phyloP scores from a whole-genome alignment of 2,888 invertebrate species.

The Agonopterix alstromeriana region DNA sequence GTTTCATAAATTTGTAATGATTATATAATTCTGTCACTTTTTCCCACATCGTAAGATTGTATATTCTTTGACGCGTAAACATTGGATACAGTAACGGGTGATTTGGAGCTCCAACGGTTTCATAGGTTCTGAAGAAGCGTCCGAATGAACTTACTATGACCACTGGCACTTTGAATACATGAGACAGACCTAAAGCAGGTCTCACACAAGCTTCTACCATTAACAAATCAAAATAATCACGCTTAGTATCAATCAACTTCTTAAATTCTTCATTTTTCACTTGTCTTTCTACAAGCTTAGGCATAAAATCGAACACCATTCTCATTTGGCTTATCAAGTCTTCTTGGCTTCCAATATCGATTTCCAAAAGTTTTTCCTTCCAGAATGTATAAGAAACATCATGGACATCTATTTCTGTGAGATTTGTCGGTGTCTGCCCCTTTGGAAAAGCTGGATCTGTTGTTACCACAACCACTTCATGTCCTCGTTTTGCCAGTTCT shows the following conservation, averaged over 20 bases:
- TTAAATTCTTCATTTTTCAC: slow-evolving; percentile 18
- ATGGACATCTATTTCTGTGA: slow-evolving; percentile 52
- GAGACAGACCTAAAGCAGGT: slow-evolving; percentile 17
- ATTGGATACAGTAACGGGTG: slow-evolving; percentile 22
- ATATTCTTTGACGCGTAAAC: slow-evolving; percentile 13
- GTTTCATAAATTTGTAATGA: slow-evolving; percentile 4
- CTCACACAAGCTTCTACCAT: slow-evolving; percentile 27
- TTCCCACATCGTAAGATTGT: slow-evolving; percentile 24
- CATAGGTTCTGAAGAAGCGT: slow-evolving; percentile 7
- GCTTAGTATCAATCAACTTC: slow-evolving; percentile 17
- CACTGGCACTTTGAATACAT: slow-evolving; percentile 31
- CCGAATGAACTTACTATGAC: slow-evolving; percentile 37
- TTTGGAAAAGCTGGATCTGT: slow-evolving; percentile 43
- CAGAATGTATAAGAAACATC: slow-evolving; percentile 29
- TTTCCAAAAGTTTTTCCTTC: slow-evolving; percentile 12
- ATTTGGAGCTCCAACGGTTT: slow-evolving; percentile 17
- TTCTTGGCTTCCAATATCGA: slow-evolving; percentile 9
- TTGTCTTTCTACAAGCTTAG: slow-evolving; percentile 11
- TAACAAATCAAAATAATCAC: slow-evolving; percentile 30
- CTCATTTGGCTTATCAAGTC: slow-evolving; percentile 13
- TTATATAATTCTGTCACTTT: slow-evolving; percentile 19
- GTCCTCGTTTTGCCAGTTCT: slow-evolving; percentile 53
- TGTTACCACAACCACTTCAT: slow-evolving; percentile 56
- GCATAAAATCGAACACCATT: slow-evolving; percentile 5
- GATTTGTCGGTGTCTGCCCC: slow-evolving; percentile 32